Conservation (phyloP, 2,888 invertebrate species). For the Papilio protenor region DNA sequence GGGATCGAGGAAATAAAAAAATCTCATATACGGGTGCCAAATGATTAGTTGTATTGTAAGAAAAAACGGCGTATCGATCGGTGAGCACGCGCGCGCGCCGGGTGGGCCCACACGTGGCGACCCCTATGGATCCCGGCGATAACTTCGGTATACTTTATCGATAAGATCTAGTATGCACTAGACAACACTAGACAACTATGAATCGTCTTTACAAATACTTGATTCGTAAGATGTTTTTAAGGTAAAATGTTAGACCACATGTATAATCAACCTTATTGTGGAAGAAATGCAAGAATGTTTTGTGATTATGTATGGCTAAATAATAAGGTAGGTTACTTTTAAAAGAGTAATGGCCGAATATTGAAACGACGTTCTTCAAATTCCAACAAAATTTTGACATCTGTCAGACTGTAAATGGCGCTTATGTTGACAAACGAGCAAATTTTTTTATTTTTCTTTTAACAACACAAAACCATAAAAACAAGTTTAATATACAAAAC, state of each 20-base stretch:
- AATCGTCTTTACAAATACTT: slow-evolving; percentile 23
- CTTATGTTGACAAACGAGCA: not conserved
- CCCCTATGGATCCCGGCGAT: slow-evolving; percentile 72
- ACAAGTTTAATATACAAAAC: too few species aligned
- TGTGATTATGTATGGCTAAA: too few species aligned
- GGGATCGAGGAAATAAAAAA: not conserved
- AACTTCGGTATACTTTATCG: slow-evolving; percentile 54
- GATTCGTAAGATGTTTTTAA: not conserved
- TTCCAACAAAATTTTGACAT: too few species aligned
- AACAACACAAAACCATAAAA: too few species aligned
- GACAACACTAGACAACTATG: slow-evolving; percentile 52
- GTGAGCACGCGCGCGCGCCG: slow-evolving; percentile 71
- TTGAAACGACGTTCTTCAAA: too few species aligned
- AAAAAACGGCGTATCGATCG: slow-evolving; percentile 54
- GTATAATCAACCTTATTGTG: too few species aligned
- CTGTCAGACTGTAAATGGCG: too few species aligned
- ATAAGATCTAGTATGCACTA: slow-evolving; percentile 56
- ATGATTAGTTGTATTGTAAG: slow-evolving; percentile 54
- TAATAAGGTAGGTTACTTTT: too few species aligned
- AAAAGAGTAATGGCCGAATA: too few species aligned
- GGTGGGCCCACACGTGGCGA: slow-evolving; percentile 78
- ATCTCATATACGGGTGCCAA: slow-evolving; percentile 47
- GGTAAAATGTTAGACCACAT: not conserved
- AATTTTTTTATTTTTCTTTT: too few species aligned
- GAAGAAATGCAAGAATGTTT: too few species aligned